Evolutionary conservation across 1,140 invertebrate species (phyloP).

Genomic region (Tribolium madens): DNA sequence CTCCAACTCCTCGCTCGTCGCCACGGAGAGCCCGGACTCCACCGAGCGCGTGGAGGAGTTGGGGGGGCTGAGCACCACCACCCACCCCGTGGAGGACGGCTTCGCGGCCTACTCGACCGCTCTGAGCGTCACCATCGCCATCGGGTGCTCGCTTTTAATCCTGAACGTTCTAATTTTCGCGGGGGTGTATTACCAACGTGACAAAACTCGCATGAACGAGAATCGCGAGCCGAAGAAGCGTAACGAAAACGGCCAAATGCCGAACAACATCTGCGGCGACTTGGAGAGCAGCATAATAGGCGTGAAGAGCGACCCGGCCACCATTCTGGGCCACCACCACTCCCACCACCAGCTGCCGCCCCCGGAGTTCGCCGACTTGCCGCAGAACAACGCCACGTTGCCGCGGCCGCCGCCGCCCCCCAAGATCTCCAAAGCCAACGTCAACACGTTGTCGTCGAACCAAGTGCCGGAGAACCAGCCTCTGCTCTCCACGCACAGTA

Average conservation of each 20-base stretch:
- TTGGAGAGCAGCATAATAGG: conserved; percentile 76
- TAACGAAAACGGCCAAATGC: conserved; percentile 86
- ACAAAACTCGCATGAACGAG: conserved; percentile 81
- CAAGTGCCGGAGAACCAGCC: conserved; percentile 75
- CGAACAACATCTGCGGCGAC: conserved; percentile 85
- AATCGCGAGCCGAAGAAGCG: conserved; percentile 77
- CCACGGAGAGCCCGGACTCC: conserved; percentile 62
- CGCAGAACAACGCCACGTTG: conserved; percentile 76
- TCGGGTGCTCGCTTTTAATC: conserved; percentile 90
- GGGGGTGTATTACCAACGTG: conserved; percentile 92
- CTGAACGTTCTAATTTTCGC: conserved; percentile 94
- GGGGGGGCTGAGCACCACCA: conserved; percentile 66
- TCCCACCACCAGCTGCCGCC: conserved; percentile 82
- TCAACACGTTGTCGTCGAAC: conserved; percentile 71
- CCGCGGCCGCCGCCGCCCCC: conserved; percentile 81
- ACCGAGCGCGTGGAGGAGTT: conserved; percentile 63
- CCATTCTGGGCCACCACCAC: conserved; percentile 76
- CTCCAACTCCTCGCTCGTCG: conserved; percentile 60
- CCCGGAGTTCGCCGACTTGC: conserved; percentile 81
- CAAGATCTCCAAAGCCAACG: conserved; percentile 75
- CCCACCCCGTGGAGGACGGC: conserved; percentile 81
- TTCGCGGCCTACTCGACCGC: conserved; percentile 90
- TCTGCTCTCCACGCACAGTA: conserved; percentile 72
- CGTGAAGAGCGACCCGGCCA: conserved; percentile 75
- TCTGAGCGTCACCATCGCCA: conserved; percentile 92